Conservation (phyloP, 2,888 invertebrate species). For the Cyrtodaria siliqua region DNA sequence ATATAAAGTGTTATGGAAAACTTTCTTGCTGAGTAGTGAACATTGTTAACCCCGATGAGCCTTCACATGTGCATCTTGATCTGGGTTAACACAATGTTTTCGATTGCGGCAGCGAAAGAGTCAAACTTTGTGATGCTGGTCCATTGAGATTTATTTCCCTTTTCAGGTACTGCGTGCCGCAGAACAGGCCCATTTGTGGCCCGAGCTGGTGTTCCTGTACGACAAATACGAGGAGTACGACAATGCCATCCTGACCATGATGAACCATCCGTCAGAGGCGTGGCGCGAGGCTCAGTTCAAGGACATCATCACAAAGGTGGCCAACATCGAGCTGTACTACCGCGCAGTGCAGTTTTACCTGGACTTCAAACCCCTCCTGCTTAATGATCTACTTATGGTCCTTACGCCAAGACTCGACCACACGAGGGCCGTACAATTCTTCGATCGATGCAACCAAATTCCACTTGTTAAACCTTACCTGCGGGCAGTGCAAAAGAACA, state of each 20-base stretch:
- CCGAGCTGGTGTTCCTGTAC: slow-evolving; percentile 99
- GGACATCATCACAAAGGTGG: slow-evolving; percentile 91
- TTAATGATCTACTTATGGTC: slow-evolving; percentile 98
- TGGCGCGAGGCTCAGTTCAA: slow-evolving; percentile 99
- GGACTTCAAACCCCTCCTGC: slow-evolving; percentile 97
- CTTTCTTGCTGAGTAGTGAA: too few species aligned
- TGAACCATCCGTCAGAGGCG: slow-evolving; percentile 99
- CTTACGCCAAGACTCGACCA: slow-evolving; percentile 99
- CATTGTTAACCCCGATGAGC: too few species aligned
- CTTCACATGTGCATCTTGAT: too few species aligned
- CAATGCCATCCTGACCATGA: slow-evolving; percentile 99
- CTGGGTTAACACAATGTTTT: too few species aligned
- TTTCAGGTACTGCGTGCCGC: slow-evolving; percentile 97
- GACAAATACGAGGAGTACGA: slow-evolving; percentile 99
- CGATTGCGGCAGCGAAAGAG: too few species aligned
- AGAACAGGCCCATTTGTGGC: slow-evolving; percentile 99
- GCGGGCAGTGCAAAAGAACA: slow-evolving; percentile 98
- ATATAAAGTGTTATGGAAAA: too few species aligned
- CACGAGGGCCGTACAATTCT: slow-evolving; percentile 91
- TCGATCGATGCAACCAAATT: slow-evolving; percentile 92
- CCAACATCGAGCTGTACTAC: slow-evolving; percentile 99
- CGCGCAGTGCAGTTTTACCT: slow-evolving; percentile 99
- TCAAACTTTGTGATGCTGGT: too few species aligned
- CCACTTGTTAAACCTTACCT: slow-evolving; percentile 99
- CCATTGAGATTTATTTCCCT: too few species aligned